Base-by-base conservation (phyloP, 2,888 invertebrate species). In the Trissonchulus latispiculum region DNA sequence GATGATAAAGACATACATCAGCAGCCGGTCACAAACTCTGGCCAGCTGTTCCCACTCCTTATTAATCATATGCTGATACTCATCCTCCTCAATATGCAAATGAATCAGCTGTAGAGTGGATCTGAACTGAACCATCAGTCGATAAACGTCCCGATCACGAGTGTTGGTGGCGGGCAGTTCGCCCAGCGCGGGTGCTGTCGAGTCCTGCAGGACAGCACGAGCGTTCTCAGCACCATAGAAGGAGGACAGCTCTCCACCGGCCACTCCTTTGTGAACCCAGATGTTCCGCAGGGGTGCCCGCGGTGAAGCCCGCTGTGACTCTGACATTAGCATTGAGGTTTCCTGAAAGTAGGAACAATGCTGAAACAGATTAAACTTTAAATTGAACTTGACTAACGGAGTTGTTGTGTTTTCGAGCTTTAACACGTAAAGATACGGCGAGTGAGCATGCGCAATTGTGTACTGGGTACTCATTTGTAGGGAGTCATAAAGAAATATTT, bases 21-120 rank as follows among this genome's bases (percentile, higher is more conserved):
- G 37, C 18, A 74, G 68, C 69, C 72, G 72, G 29, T 74, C 74
- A 32, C 64, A 37, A 18, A 74, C 69, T 33, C 74, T 8, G n/a
- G 74, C 74, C 61, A 74, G 61, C 28, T 72, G 69, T 15, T 67
- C 74, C 74, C 74, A 74, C 36, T 74, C 74, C 48, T 74, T 68
- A 35, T 64, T 15, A 31, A 74, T 32, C 28, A 18, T 28, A 18
- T 59, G 37, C 33, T 36, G 69, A 36, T 36, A 36, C 33, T 68
- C 69, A 15, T 68, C 69, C 15, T 68, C 69, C 28, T n/a, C 28
- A 3, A 68, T 32, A 8, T 36, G 29, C 33, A 35, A 32, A 68
- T 68, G 69, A 68, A 68, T 68, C 48, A 48, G 48, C 23, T 48
- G 48, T 15, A 48, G 8, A 8, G 48, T 48, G 8, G 48, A 15